A percentile compares a stretch with the other conserved stretches of the same genome.
phyloP scores from a whole-genome alignment of 2,113 vertebrate genomes.

The Numida meleagris region DNA sequence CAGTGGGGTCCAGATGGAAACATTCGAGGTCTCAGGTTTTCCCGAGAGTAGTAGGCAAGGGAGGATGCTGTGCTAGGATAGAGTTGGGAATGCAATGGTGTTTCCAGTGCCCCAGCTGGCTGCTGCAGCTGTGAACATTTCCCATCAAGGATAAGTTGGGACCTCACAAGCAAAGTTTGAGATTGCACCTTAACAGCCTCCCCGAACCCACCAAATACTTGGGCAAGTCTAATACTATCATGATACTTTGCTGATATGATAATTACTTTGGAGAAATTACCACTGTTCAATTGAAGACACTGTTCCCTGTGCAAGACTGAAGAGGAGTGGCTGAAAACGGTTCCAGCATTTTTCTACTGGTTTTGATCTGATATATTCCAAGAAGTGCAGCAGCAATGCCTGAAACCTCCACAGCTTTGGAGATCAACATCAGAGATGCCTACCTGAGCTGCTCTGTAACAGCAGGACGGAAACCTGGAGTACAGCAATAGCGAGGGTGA shows the following conservation, averaged over 20 bases:
- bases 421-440: not conserved
- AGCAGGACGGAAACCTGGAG: not conserved
- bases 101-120: not conserved
- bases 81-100: not conserved
- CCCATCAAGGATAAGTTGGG: not conserved
- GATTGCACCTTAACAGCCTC: not conserved
- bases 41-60: not conserved
- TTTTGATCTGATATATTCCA: not conserved
- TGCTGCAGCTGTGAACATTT: not conserved
- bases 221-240: not conserved
- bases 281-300: not conserved
- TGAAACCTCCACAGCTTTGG: not conserved
- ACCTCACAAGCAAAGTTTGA: not conserved
- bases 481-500: not conserved
- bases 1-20: no score
- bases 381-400: not conserved
- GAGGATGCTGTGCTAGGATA: not conserved
- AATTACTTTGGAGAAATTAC: not conserved
- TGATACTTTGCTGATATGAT: not conserved
- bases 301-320: not conserved
- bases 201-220: not conserved
- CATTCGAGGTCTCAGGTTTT: not conserved
- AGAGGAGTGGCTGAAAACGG: not conserved
- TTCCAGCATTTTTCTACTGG: not conserved
- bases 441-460: not conserved